Evolutionary conservation across 2,888 invertebrate genomes (phyloP), one percentile per base, ranked within the genome.

Genomic region (Seira sanloemensis): DNA sequence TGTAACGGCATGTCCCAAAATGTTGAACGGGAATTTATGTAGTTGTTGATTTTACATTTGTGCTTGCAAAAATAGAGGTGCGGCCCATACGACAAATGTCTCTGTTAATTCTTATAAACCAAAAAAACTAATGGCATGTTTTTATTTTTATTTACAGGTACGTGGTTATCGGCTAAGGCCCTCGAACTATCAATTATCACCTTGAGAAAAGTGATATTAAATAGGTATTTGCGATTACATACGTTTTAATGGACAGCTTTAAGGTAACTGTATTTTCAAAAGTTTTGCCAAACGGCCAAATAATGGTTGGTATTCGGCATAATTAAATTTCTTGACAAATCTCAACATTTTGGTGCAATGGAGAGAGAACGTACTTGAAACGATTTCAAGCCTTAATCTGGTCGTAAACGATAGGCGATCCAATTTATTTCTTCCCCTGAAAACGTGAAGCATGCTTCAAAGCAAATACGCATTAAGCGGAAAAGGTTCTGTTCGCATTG

Each of bases 81-180:
- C n/a, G n/a, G n/a, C n/a, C n/a, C n/a, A n/a, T n/a, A n/a, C n/a
- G n/a, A n/a, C n/a, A n/a, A n/a, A n/a, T n/a, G n/a, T n/a, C n/a
- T n/a, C n/a, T n/a, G n/a, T n/a, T n/a, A n/a, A n/a, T n/a, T n/a
- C n/a, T n/a, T n/a, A n/a, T n/a, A n/a, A n/a, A n/a, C n/a, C n/a
- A n/a, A n/a, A n/a, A n/a, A 58, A 58, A 58, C 58, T 58, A 58
- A 58, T 58, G 58, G n/a, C 7, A 58, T n/a, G 9, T 18, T n/a
- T 58, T 58, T 58, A 4, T 58, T 58, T 5, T n/a, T n/a, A 58
- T 58, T 58, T 58, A 12, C 58, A 58, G 58, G 58, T 58, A 58
- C 7, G 58, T 58, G 5, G 58, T 18, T 12, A 18, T 9, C 37
- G 5, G n/a, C n/a, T n/a, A n/a, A n/a, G n/a, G n/a, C n/a, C n/a